Conservation (phyloP, 2,888 invertebrate species). For the Eristalis arbustorum region DNA sequence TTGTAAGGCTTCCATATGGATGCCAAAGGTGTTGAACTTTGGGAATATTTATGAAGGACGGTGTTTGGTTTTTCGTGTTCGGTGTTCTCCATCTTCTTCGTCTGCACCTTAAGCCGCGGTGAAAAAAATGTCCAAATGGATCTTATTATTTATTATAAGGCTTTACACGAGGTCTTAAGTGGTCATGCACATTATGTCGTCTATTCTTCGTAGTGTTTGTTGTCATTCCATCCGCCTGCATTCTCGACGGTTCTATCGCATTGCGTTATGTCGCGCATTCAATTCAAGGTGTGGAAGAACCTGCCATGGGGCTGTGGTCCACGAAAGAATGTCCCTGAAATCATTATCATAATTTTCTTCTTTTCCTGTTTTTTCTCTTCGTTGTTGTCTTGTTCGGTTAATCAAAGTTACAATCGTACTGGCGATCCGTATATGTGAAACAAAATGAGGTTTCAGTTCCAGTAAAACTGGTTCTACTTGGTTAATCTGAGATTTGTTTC, state of each 20-base stretch:
- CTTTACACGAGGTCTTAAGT: neutral
- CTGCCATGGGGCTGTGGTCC: slow-evolving; percentile 15
- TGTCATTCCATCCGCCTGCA: neutral
- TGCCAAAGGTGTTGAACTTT: slow-evolving; percentile 49
- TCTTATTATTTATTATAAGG: neutral
- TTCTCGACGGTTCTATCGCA: slow-evolving; percentile 22
- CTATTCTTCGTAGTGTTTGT: neutral
- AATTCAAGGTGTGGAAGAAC: slow-evolving; percentile 23
- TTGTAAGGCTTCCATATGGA: slow-evolving; percentile 46
- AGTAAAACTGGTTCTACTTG: slow-evolving; percentile 60
- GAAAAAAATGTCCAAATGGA: neutral
- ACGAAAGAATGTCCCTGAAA: slow-evolving; percentile 7
- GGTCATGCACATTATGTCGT: neutral
- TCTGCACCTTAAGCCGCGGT: neutral
- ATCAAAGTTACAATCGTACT: slow-evolving; percentile 39
- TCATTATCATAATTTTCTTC: slow-evolving; percentile 23
- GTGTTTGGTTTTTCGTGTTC: too few relatives aligned
- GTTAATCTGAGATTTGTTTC: slow-evolving; percentile 22
- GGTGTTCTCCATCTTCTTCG: neutral
- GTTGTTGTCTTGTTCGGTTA: slow-evolving; percentile 11
- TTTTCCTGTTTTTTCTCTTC: neutral
- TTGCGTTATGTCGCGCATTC: neutral
- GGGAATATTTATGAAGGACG: slow-evolving; percentile 18
- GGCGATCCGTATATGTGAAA: slow-evolving; percentile 5
- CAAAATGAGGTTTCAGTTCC: slow-evolving; percentile 59